A percentile compares a stretch with the other conserved stretches of the same genome.
phyloP scores from a whole-genome alignment of 2,113 vertebrate genomes.

The Rousettus leschenaultii region DNA sequence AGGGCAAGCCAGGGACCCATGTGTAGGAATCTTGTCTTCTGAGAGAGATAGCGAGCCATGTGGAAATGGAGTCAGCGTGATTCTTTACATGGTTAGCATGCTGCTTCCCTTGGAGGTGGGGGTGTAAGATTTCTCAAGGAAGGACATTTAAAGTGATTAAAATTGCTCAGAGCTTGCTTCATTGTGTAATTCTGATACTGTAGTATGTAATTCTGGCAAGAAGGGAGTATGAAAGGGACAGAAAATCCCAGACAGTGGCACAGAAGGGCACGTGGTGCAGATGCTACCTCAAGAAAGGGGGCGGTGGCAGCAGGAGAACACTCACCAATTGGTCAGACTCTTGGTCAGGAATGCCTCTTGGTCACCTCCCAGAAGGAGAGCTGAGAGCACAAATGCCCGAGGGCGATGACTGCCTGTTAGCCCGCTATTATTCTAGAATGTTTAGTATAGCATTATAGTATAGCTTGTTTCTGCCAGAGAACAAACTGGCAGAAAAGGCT shows the following conservation, averaged over 20 bases:
- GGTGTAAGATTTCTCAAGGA: conserved; percentile 60
- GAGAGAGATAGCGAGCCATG: background rate
- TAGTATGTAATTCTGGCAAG: conserved; percentile 64
- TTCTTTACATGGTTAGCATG: conserved; percentile 30
- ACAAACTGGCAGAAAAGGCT: background rate
- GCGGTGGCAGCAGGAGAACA: background rate
- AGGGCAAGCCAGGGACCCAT: background rate
- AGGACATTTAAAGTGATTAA: conserved; percentile 68
- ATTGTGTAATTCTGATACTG: conserved; percentile 62
- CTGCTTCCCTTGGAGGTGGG: background rate
- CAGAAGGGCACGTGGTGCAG: background rate
- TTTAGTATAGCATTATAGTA: background rate
- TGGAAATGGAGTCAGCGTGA: background rate
- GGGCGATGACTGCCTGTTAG: background rate
- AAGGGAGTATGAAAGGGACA: conserved; percentile 50
- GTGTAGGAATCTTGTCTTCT: background rate
- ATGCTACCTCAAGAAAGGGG: background rate
- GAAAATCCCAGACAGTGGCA: conserved; percentile 58
- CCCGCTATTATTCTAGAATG: background rate
- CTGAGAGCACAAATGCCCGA: background rate
- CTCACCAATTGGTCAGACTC: background rate
- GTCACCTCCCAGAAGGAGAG: background rate
- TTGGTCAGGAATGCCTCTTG: background rate
- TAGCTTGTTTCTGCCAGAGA: background rate
- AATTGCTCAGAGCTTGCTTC: conserved; percentile 71